Evolutionary conservation across 2,113 vertebrate species (phyloP), one percentile per base, ranked within the genome.

Genomic region (Zosterops japonicus): DNA sequence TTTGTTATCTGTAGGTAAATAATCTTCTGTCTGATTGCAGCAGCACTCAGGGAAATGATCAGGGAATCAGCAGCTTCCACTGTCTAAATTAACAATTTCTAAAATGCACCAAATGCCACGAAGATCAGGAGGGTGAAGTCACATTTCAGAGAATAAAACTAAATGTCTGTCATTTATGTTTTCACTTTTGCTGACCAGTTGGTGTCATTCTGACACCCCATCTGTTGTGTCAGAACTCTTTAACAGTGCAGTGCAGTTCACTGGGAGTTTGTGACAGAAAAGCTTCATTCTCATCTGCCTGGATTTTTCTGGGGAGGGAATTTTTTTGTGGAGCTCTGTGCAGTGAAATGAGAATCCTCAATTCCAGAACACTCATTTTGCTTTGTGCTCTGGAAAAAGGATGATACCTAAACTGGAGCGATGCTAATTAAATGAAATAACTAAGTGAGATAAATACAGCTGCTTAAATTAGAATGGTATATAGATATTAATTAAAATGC

Each of bases 161-260:
- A 21, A 94, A 71, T 83, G 94, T 95, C 65, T 87, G 92, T 97
- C 91, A 80, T 17, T 85, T 83, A 79, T 11, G 21, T 75, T 81
- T 95, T 87, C 75, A 81, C 71, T 93, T 75, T 41, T 44, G 21
- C 55, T 92, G 92, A 76, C 89, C 75, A 91, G 83, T 89, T 88
- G 87, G 88, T 94, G 80, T 96, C 69, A 69, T 14, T 83, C 77
- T 95, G 96, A 97, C 80, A 83, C 93, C 83, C 93, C 87, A 96
- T 97, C 95, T 96, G 96, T 97, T 96, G 67, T 88, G 95, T 96
- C 96, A 96, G 28, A 95, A 94, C 85, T 91, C 75, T 39, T 97
- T 97, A 96, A 22, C 65, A 55, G 83, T 63, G 50, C 53, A 71
- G 8, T 80, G 63, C 81, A 47, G 75, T 81, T 97, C 89, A 39